Base-by-base conservation (phyloP, 2,797 vertebrate genomes). In the Carapus acus region DNA sequence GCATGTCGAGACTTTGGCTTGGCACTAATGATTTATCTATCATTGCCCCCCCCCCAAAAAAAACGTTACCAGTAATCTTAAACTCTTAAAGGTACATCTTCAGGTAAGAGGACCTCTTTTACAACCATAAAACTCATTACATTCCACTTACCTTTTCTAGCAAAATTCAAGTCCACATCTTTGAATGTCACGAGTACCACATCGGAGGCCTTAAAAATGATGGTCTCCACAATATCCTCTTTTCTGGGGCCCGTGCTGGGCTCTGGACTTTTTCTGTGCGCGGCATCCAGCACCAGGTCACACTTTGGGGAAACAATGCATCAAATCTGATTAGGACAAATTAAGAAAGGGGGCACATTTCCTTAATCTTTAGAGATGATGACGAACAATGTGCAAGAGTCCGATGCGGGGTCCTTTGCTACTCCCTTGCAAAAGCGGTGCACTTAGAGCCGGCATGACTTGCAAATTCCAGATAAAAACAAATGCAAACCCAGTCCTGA, bases 151-250 rank as follows among this genome's bases (percentile, higher is more conserved):
- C 96, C 96, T 98, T 94, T 94, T 78, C 89, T 90, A 58, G 96
- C 96, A 29, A 92, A 99, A 87, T 91, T 97, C 69, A 93, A 89
- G 83, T 99, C 96, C 82, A 95, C 94, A 70, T 99, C 96, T 88
- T 94, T 96, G 85, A 97, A 99, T 73, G 94, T 93, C 79, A 96
- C 93, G 81, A 95, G 90, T 29, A 99, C 93, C 34, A 98, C 93
- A 69, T 99, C 95, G 8, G 93, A 94, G 74, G 94, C 91, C 85
- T 96, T 99, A 87, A 99, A 99, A 71, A 98, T 89, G 67, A 99
- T 94, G 80, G 92, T 98, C 73, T 99, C 95, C 24, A 98, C 91
- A 64, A 99, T 95, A 78, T 99, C 96, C 86, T 99, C 96, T 54
- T 91, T 90, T 76, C 92, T 93, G 78, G 95, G 95, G 56, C 90